These are phyloP conservation scores for Ridgeia piscesae DNA, from an alignment of 1,140 invertebrate genomes.

Conservation along the genomic window DNA sequence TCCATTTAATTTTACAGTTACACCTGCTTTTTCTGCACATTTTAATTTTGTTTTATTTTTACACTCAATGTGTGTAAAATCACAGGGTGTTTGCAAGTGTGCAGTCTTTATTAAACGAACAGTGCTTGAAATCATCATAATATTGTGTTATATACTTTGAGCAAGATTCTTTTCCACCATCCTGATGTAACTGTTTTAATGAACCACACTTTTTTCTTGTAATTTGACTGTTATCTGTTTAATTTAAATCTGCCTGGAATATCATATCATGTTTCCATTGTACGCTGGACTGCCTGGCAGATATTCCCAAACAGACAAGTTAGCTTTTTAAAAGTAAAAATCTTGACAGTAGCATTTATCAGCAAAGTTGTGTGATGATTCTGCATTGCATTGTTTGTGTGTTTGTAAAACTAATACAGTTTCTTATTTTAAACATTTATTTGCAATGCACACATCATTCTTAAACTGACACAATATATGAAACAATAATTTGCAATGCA, in stretches of 20 bases:
- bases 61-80: not conserved
- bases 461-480: too few species aligned
- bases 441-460: not conserved
- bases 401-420: not conserved
- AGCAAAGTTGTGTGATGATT: not conserved
- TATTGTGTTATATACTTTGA: not conserved
- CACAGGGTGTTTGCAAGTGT: not conserved
- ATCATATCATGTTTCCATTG: not conserved
- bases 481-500: not conserved
- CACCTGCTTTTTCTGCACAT: not conserved
- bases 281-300: not conserved
- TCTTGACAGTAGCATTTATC: not conserved
- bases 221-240: not conserved
- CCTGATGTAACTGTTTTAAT: not conserved
- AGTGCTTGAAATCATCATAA: not conserved
- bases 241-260: not conserved
- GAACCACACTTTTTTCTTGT: not conserved
- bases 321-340: too few species aligned
- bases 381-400: not conserved
- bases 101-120: not conserved
- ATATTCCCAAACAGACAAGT: not conserved
- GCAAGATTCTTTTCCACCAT: not conserved
- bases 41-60: not conserved
- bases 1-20: not conserved
- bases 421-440: not conserved